Evolutionary conservation across 2,113 vertebrate genomes (phyloP).

Genomic region (Pogona vitticeps): DNA sequence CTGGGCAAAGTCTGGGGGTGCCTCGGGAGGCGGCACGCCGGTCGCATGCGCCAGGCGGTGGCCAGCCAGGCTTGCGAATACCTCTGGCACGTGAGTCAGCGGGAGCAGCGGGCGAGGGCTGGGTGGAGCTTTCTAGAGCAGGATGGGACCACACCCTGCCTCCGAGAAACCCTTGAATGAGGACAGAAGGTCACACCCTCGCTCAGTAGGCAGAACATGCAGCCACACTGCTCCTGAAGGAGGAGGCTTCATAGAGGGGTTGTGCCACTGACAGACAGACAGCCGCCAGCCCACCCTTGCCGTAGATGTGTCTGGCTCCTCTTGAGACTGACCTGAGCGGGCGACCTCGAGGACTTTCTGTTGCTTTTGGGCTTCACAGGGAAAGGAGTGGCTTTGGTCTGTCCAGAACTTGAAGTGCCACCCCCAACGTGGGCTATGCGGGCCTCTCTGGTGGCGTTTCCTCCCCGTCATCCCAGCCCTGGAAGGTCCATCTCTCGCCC

Average conservation of each 20-base stretch:
- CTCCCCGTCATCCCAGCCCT: too few relatives aligned
- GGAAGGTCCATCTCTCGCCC: background rate
- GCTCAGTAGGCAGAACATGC: background rate
- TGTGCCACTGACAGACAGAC: background rate
- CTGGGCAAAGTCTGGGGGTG: background rate
- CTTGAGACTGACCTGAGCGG: too few relatives aligned
- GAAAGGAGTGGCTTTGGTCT: too few relatives aligned
- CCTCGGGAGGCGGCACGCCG: background rate
- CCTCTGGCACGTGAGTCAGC: constrained; percentile 6
- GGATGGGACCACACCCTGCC: background rate
- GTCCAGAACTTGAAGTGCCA: too few relatives aligned
- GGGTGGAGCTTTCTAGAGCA: background rate
- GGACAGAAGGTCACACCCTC: background rate
- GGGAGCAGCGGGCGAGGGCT: background rate
- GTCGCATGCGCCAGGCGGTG: background rate
- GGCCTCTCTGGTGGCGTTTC: too few relatives aligned
- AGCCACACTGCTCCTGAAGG: background rate
- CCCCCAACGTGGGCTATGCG: too few relatives aligned
- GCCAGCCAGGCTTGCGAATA: background rate
- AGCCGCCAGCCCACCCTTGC: background rate
- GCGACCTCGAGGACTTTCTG: background rate
- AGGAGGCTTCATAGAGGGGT: too few relatives aligned
- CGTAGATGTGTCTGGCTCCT: background rate
- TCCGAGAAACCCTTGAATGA: background rate
- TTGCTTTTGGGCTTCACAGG: background rate